These are phyloP conservation scores for Elaeidobius kamerunicus DNA, from an alignment of 2,888 invertebrate species.

Conservation along the genomic window DNA sequence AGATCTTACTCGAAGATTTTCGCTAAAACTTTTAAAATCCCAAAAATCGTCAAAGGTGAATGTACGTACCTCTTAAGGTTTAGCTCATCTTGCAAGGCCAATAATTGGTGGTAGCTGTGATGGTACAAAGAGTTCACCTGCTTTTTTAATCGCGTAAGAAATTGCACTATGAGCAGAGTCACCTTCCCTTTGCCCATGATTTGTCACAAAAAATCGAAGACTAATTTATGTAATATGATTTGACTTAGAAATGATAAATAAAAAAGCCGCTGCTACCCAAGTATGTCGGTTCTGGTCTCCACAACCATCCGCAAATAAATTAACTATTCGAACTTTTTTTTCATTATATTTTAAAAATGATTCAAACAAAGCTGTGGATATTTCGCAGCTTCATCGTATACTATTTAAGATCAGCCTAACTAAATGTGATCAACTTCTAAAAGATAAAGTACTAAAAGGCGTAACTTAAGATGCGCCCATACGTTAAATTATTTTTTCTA, in stretches of 20 bases:
- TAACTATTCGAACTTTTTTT: neutral
- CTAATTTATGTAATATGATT: neutral
- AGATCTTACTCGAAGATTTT: neutral
- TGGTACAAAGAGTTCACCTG: neutral
- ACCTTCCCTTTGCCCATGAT: conserved; percentile 1
- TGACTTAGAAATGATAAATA: neutral
- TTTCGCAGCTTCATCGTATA: too few species aligned
- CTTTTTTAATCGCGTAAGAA: neutral
- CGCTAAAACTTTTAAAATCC: neutral
- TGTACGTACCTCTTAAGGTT: neutral
- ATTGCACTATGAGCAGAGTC: neutral
- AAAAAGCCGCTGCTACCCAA: neutral
- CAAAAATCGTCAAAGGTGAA: neutral
- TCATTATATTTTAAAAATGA: neutral
- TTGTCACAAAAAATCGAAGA: neutral
- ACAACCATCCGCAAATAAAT: neutral
- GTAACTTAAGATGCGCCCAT: neutral
- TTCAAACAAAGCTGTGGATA: neutral
- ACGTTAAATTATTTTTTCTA: neutral
- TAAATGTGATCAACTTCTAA: too few species aligned
- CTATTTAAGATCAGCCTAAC: too few species aligned
- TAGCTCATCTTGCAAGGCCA: neutral
- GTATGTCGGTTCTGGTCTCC: neutral
- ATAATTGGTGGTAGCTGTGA: neutral
- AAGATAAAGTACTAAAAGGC: neutral